Evolutionary conservation across 2,113 vertebrate species (phyloP), one percentile per base, ranked within the genome.

Genomic region (Lathamus discolor): DNA sequence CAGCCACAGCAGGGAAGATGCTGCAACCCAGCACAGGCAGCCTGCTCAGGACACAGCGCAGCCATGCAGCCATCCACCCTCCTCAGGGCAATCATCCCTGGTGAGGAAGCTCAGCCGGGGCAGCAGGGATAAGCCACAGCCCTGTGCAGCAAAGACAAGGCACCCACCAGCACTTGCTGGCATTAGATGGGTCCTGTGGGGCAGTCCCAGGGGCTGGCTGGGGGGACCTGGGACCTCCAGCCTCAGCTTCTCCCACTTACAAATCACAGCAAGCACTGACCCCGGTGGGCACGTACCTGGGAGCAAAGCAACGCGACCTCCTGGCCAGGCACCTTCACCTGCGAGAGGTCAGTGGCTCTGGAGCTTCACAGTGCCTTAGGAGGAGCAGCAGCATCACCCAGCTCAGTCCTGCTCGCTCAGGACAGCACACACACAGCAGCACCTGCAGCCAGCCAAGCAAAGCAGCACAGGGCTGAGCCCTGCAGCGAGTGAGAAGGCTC

Each of bases 381-480:
- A 69, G 49, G 49, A 9, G 43, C 17, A 7, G 2, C 13, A n/a
- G 66, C 70, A 41, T 41, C 15, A 1, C 28, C 18, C 7, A 2
- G 54, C 80, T 33, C 41, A 2, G 33, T 7, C 61, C 52, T 35
- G 46, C 49, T 44, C 33, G 41, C 37, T 39, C 67, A 8, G 46
- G 39, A 24, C 44, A 28, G 29, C 1, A 4, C 0, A 8, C 55
- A 49, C 33, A 4, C 1, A 17, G 49, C 74, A 7, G 62, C 23
- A 2, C 35, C 3, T 2, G 13, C 29, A 29, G 46, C 7, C 80
- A 43, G 61, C 35, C 69, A 17, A 44, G 64, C 37, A 22, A 69
- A 43, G 6, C 13, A 10, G 27, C 27, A 16, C 33, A 16, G 33
- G 20, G 43, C 64, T 48, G 57, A 72, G 72, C 37, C 70, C 64